Evolutionary conservation across 1,140 invertebrate genomes (phyloP), one percentile per base, ranked within the genome.

Genomic region (Aricia agestis): DNA sequence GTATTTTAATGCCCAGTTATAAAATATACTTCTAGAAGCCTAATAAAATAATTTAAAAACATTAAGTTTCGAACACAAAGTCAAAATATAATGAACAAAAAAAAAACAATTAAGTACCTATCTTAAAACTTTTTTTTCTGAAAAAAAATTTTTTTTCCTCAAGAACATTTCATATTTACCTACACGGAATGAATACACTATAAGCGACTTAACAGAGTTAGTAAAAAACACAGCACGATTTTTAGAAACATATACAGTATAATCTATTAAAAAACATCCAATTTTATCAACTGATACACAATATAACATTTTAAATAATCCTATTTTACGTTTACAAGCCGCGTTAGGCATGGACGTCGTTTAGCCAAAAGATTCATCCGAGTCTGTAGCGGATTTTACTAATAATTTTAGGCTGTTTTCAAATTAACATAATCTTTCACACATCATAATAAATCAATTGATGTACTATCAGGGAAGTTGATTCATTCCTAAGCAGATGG

Each of bases 181-280:
- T 32, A 41, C 36, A 10, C 52, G 67, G 31, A 67, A 57, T n/a
- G 58, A 65, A 68, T 72, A 77, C 77, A 79, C 81, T 82, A 83
- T 77, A 72, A 80, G 81, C 80, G 19, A 67, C 15, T 41, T 17
- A 36, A 41, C 36, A 52, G 13, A 52, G 45, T 9, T 52, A 52
- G 42, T 45, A 52, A 52, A 52, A 52, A 15, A 52, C 45, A 52
- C 45, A 11, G 45, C 45, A 52, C 45, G 13, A 36, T 7, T 36
- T 52, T 52, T 52, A 52, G 13, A 52, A 52, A 52, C 10, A 1
- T 15, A 52, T 25, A 2, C n/a, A n/a, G n/a, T 0, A 25, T 25
- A 25, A 25, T 52, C 45, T 52, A 52, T 52, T 52, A 52, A 52
- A 52, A 52, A 52, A 15, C 45, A 52, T 10, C 45, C 11, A 52